Base-by-base conservation (phyloP, 1,140 invertebrate species). In the Drosophila repletoides region DNA sequence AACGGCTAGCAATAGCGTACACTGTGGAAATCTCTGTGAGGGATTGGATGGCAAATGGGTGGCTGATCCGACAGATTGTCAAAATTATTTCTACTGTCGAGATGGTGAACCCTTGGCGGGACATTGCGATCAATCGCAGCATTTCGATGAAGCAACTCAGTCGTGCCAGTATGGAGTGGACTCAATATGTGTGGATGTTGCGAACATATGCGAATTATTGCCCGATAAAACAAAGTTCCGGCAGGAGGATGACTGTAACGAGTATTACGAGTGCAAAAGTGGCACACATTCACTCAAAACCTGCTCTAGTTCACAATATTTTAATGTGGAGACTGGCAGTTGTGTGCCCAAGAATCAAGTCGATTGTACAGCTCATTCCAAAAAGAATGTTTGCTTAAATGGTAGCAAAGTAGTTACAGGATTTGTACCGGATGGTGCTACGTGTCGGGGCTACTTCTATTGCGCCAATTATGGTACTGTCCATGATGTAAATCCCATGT, bases 361-460 rank as follows among this genome's bases (percentile, higher is more conserved):
- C 0, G 28, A 41, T 0, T 87, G 80, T 33, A 19, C 38, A 2
- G 61, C 73, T 5, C 87, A 87, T 34, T 61, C 86, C 1, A 79
- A 71, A 38, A 22, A 17, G 3, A 4, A 12, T 1, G 17, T 61
- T 1, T 74, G 70, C 3, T 22, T 33, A 17, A 48, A n/a, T 0
- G 41, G 28, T 14, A 31, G 5, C 0, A 76, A 58, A 5, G 3
- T 6, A 0, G 5, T 61, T 2, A 21, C 15, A 0, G 76, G 73
- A 6, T 73, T 19, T 5, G 26, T 43, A 21, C 12, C 72, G 3
- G 86, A 88, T 29, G 3, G n/a, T 1, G 81, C 72, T 2, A 84
- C 87, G 5, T 89, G 88, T 12, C 87, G 88, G 14, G 88, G 88
- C 2, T 89, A 89, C 33, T 89, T 89, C 43, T 38, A 7, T n/a